Percentiles rank a stretch among this genome's conserved stretches.
Evolutionary conservation across 2,113 vertebrate genomes (phyloP).

Genomic region (Psophia crepitans): DNA sequence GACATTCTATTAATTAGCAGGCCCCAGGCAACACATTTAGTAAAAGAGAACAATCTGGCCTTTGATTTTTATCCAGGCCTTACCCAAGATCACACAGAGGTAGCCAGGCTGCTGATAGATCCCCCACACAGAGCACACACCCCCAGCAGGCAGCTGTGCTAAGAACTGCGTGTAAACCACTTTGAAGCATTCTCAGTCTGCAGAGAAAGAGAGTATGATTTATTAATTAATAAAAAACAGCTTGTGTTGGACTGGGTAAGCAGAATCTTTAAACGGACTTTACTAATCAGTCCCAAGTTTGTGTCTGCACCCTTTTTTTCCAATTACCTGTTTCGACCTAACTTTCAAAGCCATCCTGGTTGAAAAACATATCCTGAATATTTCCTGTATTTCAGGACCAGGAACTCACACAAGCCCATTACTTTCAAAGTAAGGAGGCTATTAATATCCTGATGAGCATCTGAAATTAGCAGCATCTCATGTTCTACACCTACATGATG

Average conservation of each 20-base stretch:
- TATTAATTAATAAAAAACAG: conserved; percentile 11
- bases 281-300: background rate
- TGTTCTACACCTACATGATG: conserved; percentile 48
- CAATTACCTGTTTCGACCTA: background rate
- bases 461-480: conserved; percentile 51
- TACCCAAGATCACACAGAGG: conserved; percentile 63
- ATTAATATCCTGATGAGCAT: conserved; percentile 51
- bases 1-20: conserved; percentile 61
- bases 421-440: conserved; percentile 18
- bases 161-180: background rate
- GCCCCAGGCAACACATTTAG: conserved; percentile 60
- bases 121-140: conserved; percentile 44
- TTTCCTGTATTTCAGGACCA: background rate
- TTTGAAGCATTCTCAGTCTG: conserved; percentile 44
- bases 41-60: conserved; percentile 63
- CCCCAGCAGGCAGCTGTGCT: conserved; percentile 54
- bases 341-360: background rate
- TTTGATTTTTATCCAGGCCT: conserved; percentile 65
- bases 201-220: background rate
- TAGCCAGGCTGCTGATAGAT: conserved; percentile 61
- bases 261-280: background rate
- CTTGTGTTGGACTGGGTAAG: background rate
- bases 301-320: background rate
- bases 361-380: background rate
- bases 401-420: conserved; percentile 21